Conservation (phyloP, 2,113 vertebrate genomes). For the Heliornis fulica region DNA sequence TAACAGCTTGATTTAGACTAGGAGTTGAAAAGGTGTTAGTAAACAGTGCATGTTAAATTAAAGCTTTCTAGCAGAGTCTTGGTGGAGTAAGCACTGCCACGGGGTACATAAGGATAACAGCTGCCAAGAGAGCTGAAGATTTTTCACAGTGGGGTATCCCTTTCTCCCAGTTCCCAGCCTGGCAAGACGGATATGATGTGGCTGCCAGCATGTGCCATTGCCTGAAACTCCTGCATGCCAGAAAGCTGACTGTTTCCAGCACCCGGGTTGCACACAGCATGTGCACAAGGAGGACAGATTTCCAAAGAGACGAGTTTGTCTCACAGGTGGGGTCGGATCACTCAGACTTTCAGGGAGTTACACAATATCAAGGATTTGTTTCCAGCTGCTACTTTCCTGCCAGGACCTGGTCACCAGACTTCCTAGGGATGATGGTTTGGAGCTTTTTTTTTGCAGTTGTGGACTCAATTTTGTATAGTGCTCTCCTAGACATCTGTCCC, state of each 20-base stretch:
- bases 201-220: not conserved
- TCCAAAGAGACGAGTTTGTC: not conserved
- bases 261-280: not conserved
- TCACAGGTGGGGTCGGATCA: not conserved
- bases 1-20: conserved; percentile 1
- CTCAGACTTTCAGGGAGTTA: not conserved
- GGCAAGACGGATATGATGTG: not conserved
- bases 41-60: not conserved
- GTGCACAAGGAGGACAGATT: not conserved
- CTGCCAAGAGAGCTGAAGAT: not conserved
- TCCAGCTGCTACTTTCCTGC: not conserved
- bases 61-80: not conserved
- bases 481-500: not conserved
- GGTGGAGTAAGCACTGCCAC: not conserved
- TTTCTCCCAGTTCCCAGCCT: not conserved
- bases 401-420: not conserved
- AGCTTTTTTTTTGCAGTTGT: not conserved
- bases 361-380: not conserved
- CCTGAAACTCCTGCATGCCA: not conserved
- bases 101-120: not conserved
- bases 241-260: not conserved
- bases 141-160: not conserved
- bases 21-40: conserved; percentile 22
- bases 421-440: not conserved
- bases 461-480: not conserved